Evolutionary conservation across 2,797 vertebrate species (phyloP).

Genomic region (Podarcis siculus): DNA sequence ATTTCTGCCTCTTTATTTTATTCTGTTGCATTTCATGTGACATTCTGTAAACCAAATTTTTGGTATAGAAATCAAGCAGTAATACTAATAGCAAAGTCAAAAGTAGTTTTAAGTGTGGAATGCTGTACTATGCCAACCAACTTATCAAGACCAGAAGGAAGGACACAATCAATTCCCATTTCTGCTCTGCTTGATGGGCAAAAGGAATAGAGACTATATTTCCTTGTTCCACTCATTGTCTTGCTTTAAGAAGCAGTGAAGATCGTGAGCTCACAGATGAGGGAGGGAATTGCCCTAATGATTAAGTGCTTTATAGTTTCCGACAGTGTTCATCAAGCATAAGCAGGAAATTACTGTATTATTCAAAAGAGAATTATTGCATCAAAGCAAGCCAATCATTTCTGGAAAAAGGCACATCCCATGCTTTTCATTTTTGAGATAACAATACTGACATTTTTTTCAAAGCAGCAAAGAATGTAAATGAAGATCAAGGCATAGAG

Average conservation of each 20-base stretch:
- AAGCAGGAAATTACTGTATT: constrained; percentile 11
- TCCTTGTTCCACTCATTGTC: background rate
- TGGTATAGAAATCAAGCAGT: background rate
- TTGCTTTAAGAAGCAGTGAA: background rate
- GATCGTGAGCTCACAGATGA: background rate
- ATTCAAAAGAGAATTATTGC: constrained; percentile 20
- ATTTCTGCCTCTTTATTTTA: no score
- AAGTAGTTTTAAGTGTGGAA: background rate
- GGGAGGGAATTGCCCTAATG: background rate
- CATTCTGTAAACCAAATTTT: background rate
- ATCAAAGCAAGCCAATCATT: constrained; percentile 26
- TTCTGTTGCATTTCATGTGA: background rate
- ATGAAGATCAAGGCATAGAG: background rate
- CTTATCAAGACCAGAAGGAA: background rate
- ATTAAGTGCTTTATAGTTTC: constrained; percentile 19
- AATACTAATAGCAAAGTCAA: background rate
- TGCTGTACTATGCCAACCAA: background rate
- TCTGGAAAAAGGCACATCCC: background rate
- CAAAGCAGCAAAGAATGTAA: background rate
- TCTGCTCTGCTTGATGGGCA: background rate
- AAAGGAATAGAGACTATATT: background rate
- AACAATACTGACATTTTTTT: background rate
- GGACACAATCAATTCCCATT: background rate
- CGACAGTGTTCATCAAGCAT: background rate
- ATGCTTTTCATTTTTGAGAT: constrained; percentile 1